A percentile compares a stretch with the other conserved stretches of the same genome.
Evolutionary conservation across 2,888 invertebrate genomes (phyloP).

Genomic region (Psylliodes chrysocephalus): DNA sequence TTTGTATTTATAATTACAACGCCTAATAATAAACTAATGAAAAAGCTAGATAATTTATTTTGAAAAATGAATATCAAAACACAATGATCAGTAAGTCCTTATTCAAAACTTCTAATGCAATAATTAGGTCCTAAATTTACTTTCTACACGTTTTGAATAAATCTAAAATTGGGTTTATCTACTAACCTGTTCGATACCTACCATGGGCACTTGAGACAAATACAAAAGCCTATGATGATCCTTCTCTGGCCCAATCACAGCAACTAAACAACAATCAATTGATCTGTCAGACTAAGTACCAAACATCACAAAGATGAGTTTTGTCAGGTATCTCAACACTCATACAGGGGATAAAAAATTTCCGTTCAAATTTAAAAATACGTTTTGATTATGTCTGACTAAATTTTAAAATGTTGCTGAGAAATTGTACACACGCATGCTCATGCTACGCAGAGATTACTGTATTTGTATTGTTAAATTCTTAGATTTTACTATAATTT

Average conservation of each 20-base stretch:
- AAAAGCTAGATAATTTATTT: too few relatives aligned
- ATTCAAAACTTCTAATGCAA: too few relatives aligned
- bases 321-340: slow-evolving; percentile 36
- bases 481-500: too few relatives aligned
- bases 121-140: too few relatives aligned
- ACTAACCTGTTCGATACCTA: slow-evolving; percentile 64
- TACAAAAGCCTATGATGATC: slow-evolving; percentile 70
- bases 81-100: too few relatives aligned
- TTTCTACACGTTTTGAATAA: too few relatives aligned
- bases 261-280: slow-evolving; percentile 58
- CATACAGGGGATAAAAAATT: slow-evolving; percentile 44
- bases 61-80: too few relatives aligned
- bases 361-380: too few relatives aligned
- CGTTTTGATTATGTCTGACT: too few relatives aligned
- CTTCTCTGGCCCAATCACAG: slow-evolving; percentile 69
- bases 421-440: slow-evolving; percentile 40
- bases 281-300: slow-evolving; percentile 29
- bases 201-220: slow-evolving; percentile 68
- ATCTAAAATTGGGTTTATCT: slow-evolving; percentile 21
- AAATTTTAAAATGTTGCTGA: slow-evolving; percentile 20
- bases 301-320: slow-evolving; percentile 10
- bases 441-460: slow-evolving; percentile 46
- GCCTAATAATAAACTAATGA: too few relatives aligned
- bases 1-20: too few relatives aligned
- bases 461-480: slow-evolving; percentile 45